These are phyloP conservation scores for Lottia gigantea DNA, from an alignment of 2,888 invertebrate species.

Conservation along the genomic window DNA sequence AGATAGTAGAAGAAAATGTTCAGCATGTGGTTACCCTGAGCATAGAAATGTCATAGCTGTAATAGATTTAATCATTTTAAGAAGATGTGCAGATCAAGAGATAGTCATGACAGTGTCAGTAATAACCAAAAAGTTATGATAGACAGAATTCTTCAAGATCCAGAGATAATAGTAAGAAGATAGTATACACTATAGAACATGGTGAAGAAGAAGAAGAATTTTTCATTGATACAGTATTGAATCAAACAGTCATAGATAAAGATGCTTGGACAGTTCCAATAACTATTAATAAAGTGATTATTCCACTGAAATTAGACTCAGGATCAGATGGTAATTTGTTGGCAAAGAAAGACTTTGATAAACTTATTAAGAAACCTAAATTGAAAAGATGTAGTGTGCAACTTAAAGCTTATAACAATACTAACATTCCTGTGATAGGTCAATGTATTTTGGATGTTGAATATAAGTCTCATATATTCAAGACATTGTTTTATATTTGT, in stretches of 20 bases:
- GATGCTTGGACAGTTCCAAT: slow-evolving; percentile 4
- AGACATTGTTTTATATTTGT: slow-evolving; percentile 14
- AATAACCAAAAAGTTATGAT: too few relatives aligned
- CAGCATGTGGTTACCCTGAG: slow-evolving; percentile 8
- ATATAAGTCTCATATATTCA: slow-evolving; percentile 17
- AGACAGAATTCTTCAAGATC: not conserved
- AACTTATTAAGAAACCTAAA: slow-evolving; percentile 7
- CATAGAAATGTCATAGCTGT: slow-evolving; percentile 16
- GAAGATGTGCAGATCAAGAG: slow-evolving; percentile 13
- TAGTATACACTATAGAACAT: not conserved
- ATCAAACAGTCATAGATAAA: not conserved
- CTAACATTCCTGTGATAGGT: not conserved
- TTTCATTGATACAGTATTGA: not conserved
- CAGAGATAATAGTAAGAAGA: not conserved
- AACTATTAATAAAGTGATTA: slow-evolving; percentile 4
- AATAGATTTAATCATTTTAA: slow-evolving; percentile 13
- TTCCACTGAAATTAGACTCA: slow-evolving; percentile 15
- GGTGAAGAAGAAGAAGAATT: not conserved
- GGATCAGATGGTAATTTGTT: slow-evolving; percentile 18
- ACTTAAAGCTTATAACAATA: slow-evolving; percentile 11
- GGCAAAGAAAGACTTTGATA: not conserved
- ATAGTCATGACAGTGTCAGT: too few relatives aligned
- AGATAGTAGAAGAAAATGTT: not conserved
- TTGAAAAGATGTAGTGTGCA: not conserved
- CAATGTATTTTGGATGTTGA: slow-evolving; percentile 6